Evolutionary conservation across 2,113 vertebrate species (phyloP), one percentile per base, ranked within the genome.

Genomic region (Egretta garzetta): DNA sequence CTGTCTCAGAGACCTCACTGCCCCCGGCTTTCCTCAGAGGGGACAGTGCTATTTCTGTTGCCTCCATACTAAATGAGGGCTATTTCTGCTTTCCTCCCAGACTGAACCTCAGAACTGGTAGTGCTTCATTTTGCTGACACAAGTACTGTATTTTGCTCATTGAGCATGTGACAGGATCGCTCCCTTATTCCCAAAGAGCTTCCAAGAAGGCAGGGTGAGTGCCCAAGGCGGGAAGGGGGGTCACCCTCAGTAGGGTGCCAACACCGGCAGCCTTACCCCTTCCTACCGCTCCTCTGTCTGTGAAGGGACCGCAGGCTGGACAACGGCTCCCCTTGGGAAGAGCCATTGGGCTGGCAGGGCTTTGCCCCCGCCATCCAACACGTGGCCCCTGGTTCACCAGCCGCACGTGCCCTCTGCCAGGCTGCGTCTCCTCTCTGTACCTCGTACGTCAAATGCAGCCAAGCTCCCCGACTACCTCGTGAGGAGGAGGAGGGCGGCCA

Each of bases 131-230:
- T 70, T 66, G 91, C 85, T 67, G 59, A 94, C 89, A 91, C 74
- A 77, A 97, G 96, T 97, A 97, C 96, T 97, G 97, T 97, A 96
- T 82, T 80, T 22, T 86, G 83, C 92, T 96, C 59, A 11, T 18
- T 39, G 58, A 79, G 85, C 9, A 0, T 0, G 6, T 41, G 74
- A 35, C 83, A 62, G 94, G 33, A 73, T 80, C 5, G 0, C 81
- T 87, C 45, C 85, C 63, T 90, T 23, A 60, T 77, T 91, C 91
- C 94, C 77, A 86, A 80, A 96, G 73, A 82, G 62, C 86, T 91
- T 53, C 84, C 66, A 27, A 5, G 81, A 56, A 93, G 66, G 72
- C 67, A 77, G 45, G 77, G 55, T 47, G 70, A 68, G 39, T 68
- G 58, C 35, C 76, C 67, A 5, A 4, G 3, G 35, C 4, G 26